phyloP scores from a whole-genome alignment of 2,113 vertebrate species.

The Crypturellus undulatus region DNA sequence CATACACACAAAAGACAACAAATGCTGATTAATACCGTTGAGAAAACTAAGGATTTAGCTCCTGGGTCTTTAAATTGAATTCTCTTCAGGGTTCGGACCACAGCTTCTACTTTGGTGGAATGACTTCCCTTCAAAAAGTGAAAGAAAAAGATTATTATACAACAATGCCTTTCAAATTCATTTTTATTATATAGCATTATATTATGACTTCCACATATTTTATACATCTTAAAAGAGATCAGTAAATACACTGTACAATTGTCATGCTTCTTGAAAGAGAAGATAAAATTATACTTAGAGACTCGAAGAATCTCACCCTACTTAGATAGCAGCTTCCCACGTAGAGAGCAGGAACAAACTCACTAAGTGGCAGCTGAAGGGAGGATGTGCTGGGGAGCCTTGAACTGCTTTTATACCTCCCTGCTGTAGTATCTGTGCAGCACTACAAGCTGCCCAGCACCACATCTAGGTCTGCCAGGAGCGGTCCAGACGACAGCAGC shows the following conservation, averaged over 20 bases:
- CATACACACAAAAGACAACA: not conserved
- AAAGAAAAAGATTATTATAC: not conserved
- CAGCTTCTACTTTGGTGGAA: conserved; percentile 98
- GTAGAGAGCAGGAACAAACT: not conserved
- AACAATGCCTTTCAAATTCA: not conserved
- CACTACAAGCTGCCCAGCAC: rapidly evolving
- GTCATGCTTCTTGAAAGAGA: not conserved
- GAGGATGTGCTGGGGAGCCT: not conserved
- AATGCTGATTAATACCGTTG: conserved; percentile 84
- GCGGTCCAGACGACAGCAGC: rapidly evolving
- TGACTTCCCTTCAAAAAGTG: conserved; percentile 90
- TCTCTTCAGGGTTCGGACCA: conserved; percentile 94
- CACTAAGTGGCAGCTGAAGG: not conserved
- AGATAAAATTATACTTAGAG: not conserved
- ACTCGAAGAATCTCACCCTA: not conserved
- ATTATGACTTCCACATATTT: not conserved
- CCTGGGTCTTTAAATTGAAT: conserved; percentile 90
- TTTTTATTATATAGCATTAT: not conserved
- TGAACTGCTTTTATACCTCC: not conserved
- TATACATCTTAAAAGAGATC: not conserved
- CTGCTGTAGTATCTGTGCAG: not conserved
- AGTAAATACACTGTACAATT: not conserved
- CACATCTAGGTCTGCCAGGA: not conserved
- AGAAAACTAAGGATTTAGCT: conserved; percentile 96
- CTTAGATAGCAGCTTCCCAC: not conserved